Base-by-base conservation (phyloP, 2,797 vertebrate species). In the Cyclura pinguis region DNA sequence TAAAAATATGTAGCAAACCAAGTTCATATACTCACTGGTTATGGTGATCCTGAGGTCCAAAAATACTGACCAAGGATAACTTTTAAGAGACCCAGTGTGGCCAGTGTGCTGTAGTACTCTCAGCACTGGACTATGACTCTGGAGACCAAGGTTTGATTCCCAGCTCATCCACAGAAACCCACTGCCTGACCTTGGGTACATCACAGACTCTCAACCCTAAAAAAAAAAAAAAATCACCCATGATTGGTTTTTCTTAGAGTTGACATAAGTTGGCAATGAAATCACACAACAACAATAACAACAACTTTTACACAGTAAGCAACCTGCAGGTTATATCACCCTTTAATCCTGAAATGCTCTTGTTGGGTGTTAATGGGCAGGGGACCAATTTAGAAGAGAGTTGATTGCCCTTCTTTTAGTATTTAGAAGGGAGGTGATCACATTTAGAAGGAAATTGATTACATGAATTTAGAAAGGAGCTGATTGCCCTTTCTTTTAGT, bases 401-500 rank as follows among this genome's bases (percentile, higher is more conserved):
- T 6, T 32, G 86, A 62, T 50, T 64, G 42, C 57, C 62, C 76
- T 52, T 62, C 59, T 73, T 78, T 80, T 67, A 62, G 22, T n/a
- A 24, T 87, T 87, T 64, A 50, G 57, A 80, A 50, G 57, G 86
- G 32, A 80, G 32, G 9, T 14, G 29, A 80, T 80, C 13, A 18
- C 32, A 50, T 87, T 87, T 64, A 80, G 76, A 67, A 87, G 9
- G 24, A 42, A 62, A 62, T 47, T 80, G 62, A 67, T 50, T 80
- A 59, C 76, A 87, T n/a, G 32, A 12, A 80, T 87, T 87, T 67
- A 12, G 59, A 87, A 87, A 59, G 77, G 62, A 62, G 32, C 12
- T 67, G 80, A 87, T 87, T 87, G 42, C 20, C 42, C 86, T 50
- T 64, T 62, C n/a, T 57, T 86, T 74, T 57, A 86, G 50, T 38